Conservation (phyloP, 2,113 vertebrate genomes). For the Pomatostomus ruficeps region DNA sequence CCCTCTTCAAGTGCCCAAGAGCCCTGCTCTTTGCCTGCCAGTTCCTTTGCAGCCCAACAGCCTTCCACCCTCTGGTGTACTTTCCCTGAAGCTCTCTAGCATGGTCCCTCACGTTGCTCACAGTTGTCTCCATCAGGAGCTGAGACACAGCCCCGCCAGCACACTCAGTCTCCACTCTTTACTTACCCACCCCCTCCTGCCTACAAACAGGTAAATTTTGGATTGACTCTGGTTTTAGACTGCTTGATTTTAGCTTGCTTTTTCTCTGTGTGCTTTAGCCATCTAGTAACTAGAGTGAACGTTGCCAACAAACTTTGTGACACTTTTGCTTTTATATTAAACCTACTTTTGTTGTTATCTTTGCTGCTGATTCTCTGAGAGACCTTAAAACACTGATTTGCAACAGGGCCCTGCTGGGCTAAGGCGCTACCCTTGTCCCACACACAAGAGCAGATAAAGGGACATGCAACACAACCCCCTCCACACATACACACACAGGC, state of each 20-base stretch:
- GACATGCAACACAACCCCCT: neutral
- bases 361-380: neutral
- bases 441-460: neutral
- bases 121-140: accelerated
- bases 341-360: neutral
- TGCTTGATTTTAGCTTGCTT: neutral
- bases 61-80: neutral
- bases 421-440: neutral
- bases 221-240: neutral
- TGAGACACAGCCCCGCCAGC: neutral
- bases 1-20: neutral
- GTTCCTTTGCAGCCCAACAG: neutral
- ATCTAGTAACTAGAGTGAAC: neutral
- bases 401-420: neutral
- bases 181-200: neutral
- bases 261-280: neutral
- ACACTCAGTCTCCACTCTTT: neutral
- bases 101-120: accelerated
- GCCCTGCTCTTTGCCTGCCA: neutral
- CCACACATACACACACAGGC: neutral
- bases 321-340: neutral
- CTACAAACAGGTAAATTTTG: neutral
- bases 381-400: neutral
- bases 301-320: neutral
- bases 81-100: neutral